A percentile compares a stretch with the other conserved stretches of the same genome.
These are phyloP conservation scores for Dermatophagoides farinae DNA, from an alignment of 1,140 invertebrate genomes.

Conservation along the genomic window DNA sequence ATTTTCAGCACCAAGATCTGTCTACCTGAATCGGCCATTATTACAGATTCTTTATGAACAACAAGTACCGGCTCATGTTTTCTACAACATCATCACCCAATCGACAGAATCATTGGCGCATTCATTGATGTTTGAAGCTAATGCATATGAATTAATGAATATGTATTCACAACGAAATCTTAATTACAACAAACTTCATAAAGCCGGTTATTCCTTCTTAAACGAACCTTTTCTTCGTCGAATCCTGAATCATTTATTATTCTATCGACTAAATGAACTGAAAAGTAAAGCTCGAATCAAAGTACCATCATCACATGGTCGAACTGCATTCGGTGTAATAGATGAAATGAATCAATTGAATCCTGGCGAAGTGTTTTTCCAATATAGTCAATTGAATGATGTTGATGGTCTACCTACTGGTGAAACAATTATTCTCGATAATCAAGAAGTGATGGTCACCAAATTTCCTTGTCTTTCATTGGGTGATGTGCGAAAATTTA, in stretches of 20 bases:
- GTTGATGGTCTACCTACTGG: neutral
- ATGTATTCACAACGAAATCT: neutral
- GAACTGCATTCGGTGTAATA: conserved; percentile 19
- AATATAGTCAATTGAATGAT: conserved; percentile 12
- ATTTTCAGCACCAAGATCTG: neutral
- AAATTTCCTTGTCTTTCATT: conserved; percentile 18
- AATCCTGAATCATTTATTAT: conserved; percentile 7
- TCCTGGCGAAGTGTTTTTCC: conserved; percentile 19
- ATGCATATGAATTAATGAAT: conserved; percentile 11
- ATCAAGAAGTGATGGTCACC: conserved; percentile 21
- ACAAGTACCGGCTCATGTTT: conserved; percentile 8
- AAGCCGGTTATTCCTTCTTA: conserved; percentile 12
- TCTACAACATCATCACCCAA: conserved; percentile 12
- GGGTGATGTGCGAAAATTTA: conserved; percentile 16
- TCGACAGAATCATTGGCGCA: conserved; percentile 12
- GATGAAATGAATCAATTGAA: conserved; percentile 18
- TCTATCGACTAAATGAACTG: conserved; percentile 8
- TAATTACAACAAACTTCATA: neutral
- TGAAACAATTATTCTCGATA: neutral
- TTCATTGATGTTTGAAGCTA: conserved; percentile 14
- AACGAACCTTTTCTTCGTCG: conserved; percentile 17
- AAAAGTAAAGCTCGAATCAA: conserved; percentile 17
- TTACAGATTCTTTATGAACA: conserved; percentile 19
- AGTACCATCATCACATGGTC: conserved; percentile 11
- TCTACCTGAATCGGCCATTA: conserved; percentile 18